These are phyloP conservation scores for Serinus canaria DNA, from an alignment of 2,113 vertebrate species.

Conservation along the genomic window DNA sequence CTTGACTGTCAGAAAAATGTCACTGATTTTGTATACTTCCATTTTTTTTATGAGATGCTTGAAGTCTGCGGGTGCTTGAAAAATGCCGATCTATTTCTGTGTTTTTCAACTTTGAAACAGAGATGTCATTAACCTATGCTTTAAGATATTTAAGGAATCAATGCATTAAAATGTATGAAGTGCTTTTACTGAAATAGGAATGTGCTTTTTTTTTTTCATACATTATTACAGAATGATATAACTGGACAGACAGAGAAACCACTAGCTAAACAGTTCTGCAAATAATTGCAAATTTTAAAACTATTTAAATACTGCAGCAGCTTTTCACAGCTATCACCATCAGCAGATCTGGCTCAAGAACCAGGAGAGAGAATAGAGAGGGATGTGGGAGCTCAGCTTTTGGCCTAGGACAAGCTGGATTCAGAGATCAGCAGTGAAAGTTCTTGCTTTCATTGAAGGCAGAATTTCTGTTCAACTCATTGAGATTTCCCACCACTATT, in stretches of 20 bases:
- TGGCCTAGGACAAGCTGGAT: background rate
- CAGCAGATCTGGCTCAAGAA: background rate
- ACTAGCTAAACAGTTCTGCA: background rate
- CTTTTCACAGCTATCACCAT: background rate
- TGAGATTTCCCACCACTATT: background rate
- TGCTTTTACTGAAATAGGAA: background rate
- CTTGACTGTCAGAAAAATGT: background rate
- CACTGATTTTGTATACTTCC: background rate
- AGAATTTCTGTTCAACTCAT: background rate
- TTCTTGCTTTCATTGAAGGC: background rate
- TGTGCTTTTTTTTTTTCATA: background rate
- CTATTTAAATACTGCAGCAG: background rate
- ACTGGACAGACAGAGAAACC: background rate
- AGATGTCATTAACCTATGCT: conserved; percentile 23
- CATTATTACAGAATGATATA: background rate
- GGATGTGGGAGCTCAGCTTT: background rate
- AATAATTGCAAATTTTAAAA: background rate
- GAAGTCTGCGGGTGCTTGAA: background rate
- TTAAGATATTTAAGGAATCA: conserved; percentile 22
- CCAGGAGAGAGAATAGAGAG: background rate
- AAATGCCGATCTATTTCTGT: conserved; percentile 3
- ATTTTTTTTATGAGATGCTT: background rate
- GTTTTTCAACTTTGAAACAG: background rate
- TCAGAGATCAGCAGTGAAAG: background rate
- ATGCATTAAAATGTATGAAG: conserved; percentile 21